Evolutionary conservation across 2,797 vertebrate genomes (phyloP).

Genomic region (Cossypha caffra): DNA sequence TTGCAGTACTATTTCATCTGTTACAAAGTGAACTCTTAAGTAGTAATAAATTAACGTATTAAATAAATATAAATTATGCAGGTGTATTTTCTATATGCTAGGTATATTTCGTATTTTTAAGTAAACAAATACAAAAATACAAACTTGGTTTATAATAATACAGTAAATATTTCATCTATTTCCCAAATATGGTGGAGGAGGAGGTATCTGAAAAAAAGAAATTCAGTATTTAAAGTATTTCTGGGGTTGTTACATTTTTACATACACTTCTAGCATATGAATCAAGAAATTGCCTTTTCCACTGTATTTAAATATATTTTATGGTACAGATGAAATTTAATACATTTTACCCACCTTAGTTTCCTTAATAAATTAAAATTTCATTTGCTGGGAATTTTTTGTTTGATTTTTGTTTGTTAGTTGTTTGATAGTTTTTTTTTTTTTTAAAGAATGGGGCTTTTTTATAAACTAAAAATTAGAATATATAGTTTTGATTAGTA

Average conservation of each 20-base stretch:
- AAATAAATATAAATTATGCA: not conserved
- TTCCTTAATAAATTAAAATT: not conserved
- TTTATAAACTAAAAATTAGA: not conserved
- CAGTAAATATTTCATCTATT: not conserved
- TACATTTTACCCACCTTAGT: not conserved
- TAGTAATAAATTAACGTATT: not conserved
- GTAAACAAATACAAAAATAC: not conserved
- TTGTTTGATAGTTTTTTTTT: not conserved
- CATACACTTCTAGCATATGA: not conserved
- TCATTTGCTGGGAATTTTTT: not conserved
- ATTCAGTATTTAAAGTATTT: not conserved
- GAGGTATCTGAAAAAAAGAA: not conserved
- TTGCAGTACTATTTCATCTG: not conserved
- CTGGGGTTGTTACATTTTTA: not conserved
- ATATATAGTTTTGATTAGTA: not conserved
- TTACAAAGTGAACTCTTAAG: not conserved
- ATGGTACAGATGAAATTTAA: not conserved
- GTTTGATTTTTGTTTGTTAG: not conserved
- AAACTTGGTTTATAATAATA: not conserved
- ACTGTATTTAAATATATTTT: not conserved
- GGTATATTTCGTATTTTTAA: not conserved
- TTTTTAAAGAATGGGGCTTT: not conserved
- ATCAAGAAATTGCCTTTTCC: not conserved
- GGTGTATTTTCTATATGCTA: not conserved
- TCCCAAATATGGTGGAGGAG: not conserved